Evolutionary conservation across 2,113 vertebrate genomes (phyloP), one percentile per base, ranked within the genome.

Genomic region (Reinhardtius hippoglossoides): DNA sequence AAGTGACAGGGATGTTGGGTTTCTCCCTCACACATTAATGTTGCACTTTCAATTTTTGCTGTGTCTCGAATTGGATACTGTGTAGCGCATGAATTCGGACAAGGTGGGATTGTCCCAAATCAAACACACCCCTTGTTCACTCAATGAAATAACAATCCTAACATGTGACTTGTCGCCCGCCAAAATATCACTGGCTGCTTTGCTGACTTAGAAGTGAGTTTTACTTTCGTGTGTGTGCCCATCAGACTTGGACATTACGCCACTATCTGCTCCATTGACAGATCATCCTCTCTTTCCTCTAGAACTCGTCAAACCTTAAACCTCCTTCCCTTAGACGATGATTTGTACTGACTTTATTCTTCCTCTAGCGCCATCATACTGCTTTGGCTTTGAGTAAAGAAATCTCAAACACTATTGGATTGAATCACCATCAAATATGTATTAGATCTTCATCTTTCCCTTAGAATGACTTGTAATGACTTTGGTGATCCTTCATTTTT

Each of bases 11-110:
- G 46, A 48, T 9, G 44, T 40, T 46, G 21, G n/a, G 50, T 24
- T 35, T 72, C 6, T 23, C 54, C 60, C 62, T 68, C 58, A 54
- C 58, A 76, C 62, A 42, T 7, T 61, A 21, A 54, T 78, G 3
- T 56, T 50, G 1, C 21, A 48, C 42, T 72, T 64, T 20, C 2
- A 10, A 10, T 21, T 21, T 21, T 7, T 55, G n/a, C 21, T 59
- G 26, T 12, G 26, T 58, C 56, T 58, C 13, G 5, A 31, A 26
- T 16, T 24, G 24, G 57, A 59, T 8, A 50, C 46, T 50, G 50
- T 9, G 50, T 31, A 10, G 31, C n/a, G 31, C 18, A 12, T 60
- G 18, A 14, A n/a, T 20, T 60, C 31, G 6, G 20, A 52, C 18
- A 8, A 18, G 48, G 5, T 50, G 48, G 48, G 14, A 15, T 15